Conservation (phyloP, 2,888 invertebrate genomes). For the Choristoneura rosaceana region DNA sequence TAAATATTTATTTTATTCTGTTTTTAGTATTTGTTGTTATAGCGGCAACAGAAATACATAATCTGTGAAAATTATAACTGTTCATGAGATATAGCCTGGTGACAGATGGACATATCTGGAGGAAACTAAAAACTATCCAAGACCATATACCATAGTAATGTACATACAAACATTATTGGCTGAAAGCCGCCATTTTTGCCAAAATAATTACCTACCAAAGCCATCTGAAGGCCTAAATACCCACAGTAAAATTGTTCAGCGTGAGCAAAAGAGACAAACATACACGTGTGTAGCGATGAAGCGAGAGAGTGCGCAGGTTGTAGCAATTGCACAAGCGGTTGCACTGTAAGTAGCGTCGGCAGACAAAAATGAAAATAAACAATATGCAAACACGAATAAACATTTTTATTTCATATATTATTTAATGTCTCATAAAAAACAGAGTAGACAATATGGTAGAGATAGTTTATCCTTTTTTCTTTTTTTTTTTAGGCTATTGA, state of each 20-base stretch:
- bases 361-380: constrained; percentile 48
- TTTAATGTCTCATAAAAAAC: no score
- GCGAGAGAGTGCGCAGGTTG: constrained; percentile 37
- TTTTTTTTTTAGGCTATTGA: no score
- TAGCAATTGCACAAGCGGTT: constrained; percentile 72
- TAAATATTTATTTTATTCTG: no score
- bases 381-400: background rate
- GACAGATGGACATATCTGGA: no score
- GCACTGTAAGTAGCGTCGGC: constrained; percentile 67
- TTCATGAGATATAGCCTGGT: no score
- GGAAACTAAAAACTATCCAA: background rate
- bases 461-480: no score
- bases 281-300: constrained; percentile 48
- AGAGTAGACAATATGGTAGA: no score
- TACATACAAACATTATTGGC: background rate
- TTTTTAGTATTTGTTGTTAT: no score
- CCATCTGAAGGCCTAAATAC: constrained; percentile 37
- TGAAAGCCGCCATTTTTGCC: constrained; percentile 17
- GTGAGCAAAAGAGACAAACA: constrained; percentile 54
- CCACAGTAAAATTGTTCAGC: constrained; percentile 40
- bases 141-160: background rate
- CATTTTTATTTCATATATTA: no score
- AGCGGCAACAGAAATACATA: no score
- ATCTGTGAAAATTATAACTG: no score
- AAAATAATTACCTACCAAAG: constrained; percentile 31